Percentiles rank a stretch among this genome's conserved stretches.
These are phyloP conservation scores for Stenotaenia linearis DNA, from an alignment of 2,888 invertebrate genomes.

Conservation along the genomic window DNA sequence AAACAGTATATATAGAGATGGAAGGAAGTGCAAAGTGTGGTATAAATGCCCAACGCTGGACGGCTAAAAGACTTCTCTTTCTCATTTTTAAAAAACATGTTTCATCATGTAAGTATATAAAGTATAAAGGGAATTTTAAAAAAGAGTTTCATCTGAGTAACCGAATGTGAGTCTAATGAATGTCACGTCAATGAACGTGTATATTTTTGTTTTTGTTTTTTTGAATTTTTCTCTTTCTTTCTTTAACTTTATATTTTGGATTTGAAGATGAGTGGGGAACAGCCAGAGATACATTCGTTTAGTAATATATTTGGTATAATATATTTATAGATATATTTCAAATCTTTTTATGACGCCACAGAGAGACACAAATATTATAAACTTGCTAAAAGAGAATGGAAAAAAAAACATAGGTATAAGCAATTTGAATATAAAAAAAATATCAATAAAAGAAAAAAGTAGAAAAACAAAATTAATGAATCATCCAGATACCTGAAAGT, in stretches of 20 bases:
- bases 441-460: background rate
- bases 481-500: background rate
- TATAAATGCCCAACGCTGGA: constrained; percentile 34
- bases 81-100: constrained; percentile 16
- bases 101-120: constrained; percentile 27
- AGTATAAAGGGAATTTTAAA: background rate
- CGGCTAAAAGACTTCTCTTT: constrained; percentile 34
- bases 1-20: constrained; percentile 31
- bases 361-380: constrained; percentile 12
- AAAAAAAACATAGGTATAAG: background rate
- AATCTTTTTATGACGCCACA: constrained; percentile 1
- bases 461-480: background rate
- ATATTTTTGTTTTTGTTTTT: background rate
- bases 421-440: background rate
- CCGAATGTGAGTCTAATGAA: constrained; percentile 21
- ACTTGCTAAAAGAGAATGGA: background rate
- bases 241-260: background rate
- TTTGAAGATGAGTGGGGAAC: constrained; percentile 12
- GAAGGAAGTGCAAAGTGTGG: constrained; percentile 31
- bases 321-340: background rate
- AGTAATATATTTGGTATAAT: background rate
- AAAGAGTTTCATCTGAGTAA: background rate
- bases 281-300: background rate
- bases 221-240: background rate
- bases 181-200: constrained; percentile 12